Conservation (phyloP, 2,888 invertebrate genomes). For the Ganaspis brasiliensis region DNA sequence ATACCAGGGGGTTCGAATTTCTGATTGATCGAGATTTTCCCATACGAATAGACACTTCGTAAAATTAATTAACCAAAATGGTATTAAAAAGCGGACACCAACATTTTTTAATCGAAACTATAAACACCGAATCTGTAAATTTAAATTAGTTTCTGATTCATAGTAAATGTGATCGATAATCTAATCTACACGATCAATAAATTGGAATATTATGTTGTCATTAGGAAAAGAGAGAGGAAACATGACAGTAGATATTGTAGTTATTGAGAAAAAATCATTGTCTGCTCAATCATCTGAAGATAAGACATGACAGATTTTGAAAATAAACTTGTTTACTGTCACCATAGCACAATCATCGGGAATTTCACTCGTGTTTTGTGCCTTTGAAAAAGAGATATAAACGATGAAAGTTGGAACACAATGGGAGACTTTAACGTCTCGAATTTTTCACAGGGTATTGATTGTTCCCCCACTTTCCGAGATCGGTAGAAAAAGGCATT, state of each 20-base stretch:
- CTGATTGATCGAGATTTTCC: too few species aligned
- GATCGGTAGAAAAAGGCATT: slow-evolving; percentile 15
- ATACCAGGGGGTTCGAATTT: too few species aligned
- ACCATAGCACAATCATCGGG: background rate
- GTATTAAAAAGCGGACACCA: too few species aligned
- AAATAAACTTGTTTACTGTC: slow-evolving; percentile 22
- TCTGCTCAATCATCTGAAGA: slow-evolving; percentile 1
- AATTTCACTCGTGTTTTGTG: slow-evolving; percentile 33
- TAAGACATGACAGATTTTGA: background rate
- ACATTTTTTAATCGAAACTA: too few species aligned
- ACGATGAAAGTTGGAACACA: slow-evolving; percentile 35
- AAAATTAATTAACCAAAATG: too few species aligned
- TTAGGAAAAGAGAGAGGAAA: background rate
- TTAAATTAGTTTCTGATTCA: too few species aligned
- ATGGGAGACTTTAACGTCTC: slow-evolving; percentile 23
- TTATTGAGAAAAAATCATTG: background rate
- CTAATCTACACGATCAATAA: too few species aligned
- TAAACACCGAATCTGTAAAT: too few species aligned
- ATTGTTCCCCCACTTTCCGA: slow-evolving; percentile 20
- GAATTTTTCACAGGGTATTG: slow-evolving; percentile 21
- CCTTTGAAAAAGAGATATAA: background rate
- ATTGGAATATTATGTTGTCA: too few species aligned
- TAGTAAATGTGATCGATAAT: too few species aligned
- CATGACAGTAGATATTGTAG: background rate
- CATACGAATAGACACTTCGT: too few species aligned